Evolutionary conservation across 2,113 vertebrate species (phyloP).

Genomic region (Vombatus ursinus): DNA sequence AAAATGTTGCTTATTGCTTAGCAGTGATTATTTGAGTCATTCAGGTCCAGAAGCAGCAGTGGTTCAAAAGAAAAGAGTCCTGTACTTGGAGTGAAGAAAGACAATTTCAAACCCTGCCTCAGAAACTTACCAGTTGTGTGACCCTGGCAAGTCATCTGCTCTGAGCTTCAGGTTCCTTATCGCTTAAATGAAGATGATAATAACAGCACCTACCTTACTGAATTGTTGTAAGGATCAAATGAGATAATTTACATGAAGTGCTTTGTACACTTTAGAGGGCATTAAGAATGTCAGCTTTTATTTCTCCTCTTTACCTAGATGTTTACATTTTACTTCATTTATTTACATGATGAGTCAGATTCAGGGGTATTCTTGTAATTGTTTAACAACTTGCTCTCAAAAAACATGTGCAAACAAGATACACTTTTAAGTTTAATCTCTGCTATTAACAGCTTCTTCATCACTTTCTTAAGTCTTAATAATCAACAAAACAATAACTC

Average conservation of each 20-base stretch:
- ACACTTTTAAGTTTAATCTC: neutral
- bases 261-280: neutral
- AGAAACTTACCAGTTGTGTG: neutral
- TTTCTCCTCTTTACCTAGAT: neutral
- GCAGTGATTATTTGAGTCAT: neutral
- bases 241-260: neutral
- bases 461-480: neutral
- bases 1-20: neutral
- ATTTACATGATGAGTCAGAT: neutral
- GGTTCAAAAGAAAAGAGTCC: neutral
- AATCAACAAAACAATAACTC: neutral
- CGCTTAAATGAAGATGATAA: neutral
- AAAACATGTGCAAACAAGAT: neutral
- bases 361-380: neutral
- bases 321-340: neutral
- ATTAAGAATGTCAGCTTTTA: neutral
- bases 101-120: neutral
- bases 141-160: neutral
- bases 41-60: neutral
- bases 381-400: neutral
- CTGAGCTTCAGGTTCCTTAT: neutral
- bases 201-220: neutral
- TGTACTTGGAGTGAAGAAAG: neutral
- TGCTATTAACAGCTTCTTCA: neutral
- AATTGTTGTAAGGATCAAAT: neutral